phyloP scores from a whole-genome alignment of 1,140 invertebrate genomes.

The Euwallacea fornicatus region DNA sequence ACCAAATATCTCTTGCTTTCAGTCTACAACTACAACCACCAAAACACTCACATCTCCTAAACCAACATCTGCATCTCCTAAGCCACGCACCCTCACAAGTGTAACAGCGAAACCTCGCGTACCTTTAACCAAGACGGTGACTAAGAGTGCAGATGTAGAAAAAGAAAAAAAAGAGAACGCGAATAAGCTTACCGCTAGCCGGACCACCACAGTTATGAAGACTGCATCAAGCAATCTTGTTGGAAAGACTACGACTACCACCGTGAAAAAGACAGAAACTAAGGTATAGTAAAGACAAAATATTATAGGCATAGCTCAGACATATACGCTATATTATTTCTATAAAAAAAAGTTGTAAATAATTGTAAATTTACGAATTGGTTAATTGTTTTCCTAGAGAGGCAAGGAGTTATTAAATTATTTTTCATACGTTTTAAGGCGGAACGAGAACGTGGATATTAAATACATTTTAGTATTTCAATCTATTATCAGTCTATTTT shows the following conservation, averaged over 20 bases:
- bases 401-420: no score
- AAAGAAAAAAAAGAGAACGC: constrained; percentile 63
- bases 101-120: constrained; percentile 49
- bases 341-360: no score
- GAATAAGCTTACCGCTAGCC: constrained; percentile 60
- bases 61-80: constrained; percentile 1
- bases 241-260: constrained; percentile 54
- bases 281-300: constrained; percentile 43
- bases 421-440: no score
- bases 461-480: neutral
- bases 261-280: constrained; percentile 53
- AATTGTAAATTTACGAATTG: no score
- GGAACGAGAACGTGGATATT: no score
- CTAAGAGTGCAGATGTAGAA: constrained; percentile 54
- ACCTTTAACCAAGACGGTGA: constrained; percentile 39
- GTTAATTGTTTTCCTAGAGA: no score
- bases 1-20: no score
- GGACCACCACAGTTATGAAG: constrained; percentile 48
- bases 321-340: no score
- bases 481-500: constrained; percentile 1
- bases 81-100: constrained; percentile 35
- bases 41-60: constrained; percentile 1
- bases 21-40: neutral
- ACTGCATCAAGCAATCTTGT: constrained; percentile 43
- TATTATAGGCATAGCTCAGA: no score